Percentiles rank a stretch among this genome's conserved stretches.
Evolutionary conservation across 2,888 invertebrate species (phyloP).

Genomic region (Netelia melanura): DNA sequence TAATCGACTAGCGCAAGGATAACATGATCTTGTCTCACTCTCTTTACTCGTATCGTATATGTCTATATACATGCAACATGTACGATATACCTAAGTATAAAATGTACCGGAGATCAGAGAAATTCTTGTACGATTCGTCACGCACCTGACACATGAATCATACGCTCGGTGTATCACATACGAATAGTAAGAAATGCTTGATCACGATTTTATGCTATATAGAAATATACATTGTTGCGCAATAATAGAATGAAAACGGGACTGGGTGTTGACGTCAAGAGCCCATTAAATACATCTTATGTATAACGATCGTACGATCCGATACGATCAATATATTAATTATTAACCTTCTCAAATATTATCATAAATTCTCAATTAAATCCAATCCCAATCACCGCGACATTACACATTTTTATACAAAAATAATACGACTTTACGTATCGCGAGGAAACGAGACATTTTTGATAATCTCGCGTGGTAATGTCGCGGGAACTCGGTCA

Average conservation of each 20-base stretch:
- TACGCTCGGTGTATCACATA: slow-evolving; percentile 18
- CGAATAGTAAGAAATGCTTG: slow-evolving; percentile 41
- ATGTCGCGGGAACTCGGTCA: slow-evolving; percentile 44
- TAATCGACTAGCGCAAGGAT: slow-evolving; percentile 63
- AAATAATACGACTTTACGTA: not conserved
- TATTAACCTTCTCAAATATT: not conserved
- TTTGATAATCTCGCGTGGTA: slow-evolving; percentile 42
- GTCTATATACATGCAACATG: slow-evolving; percentile 1
- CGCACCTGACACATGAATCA: slow-evolving; percentile 63
- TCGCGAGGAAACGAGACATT: not conserved
- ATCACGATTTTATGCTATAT: slow-evolving; percentile 34
- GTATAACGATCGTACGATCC: not conserved
- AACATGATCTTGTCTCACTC: slow-evolving; percentile 55
- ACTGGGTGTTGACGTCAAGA: not conserved
- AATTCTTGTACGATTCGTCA: slow-evolving; percentile 62
- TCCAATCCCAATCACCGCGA: too few relatives aligned
- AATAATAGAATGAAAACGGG: slow-evolving; percentile 26
- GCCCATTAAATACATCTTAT: not conserved
- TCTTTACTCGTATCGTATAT: slow-evolving; percentile 24
- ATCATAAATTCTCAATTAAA: too few relatives aligned
- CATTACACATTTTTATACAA: too few relatives aligned
- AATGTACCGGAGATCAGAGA: slow-evolving; percentile 48
- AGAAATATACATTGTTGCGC: slow-evolving; percentile 16
- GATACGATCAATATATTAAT: not conserved
- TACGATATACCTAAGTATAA: slow-evolving; percentile 11